phyloP scores from a whole-genome alignment of 2,113 vertebrate genomes.

The Stomatorhinus ivindoensis region DNA sequence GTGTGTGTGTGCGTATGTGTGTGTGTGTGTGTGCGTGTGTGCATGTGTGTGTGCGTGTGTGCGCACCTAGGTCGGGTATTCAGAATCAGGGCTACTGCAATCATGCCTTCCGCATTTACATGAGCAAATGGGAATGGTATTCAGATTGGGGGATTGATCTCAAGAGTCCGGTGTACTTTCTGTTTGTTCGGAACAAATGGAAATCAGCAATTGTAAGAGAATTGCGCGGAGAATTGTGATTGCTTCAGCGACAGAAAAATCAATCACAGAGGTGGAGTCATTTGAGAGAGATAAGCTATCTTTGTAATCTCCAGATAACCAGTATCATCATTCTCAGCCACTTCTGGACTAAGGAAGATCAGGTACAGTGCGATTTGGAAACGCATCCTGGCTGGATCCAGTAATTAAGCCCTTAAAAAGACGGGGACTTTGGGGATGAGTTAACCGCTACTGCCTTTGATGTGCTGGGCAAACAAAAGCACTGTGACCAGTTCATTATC shows the following conservation, averaged over 20 bases:
- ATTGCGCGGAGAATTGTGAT: slow-evolving; percentile 9
- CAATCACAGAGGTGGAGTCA: neutral
- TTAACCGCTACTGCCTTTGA: neutral
- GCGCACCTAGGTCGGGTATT: neutral
- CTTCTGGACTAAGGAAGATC: neutral
- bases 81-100: neutral
- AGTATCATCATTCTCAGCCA: neutral
- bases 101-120: neutral
- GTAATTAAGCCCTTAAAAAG: neutral
- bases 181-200: slow-evolving; percentile 8
- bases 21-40: neutral
- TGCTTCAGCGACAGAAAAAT: neutral
- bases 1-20: neutral
- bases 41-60: no score
- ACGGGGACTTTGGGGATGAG: neutral
- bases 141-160: neutral
- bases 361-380: neutral
- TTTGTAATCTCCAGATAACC: neutral
- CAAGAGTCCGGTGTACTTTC: neutral
- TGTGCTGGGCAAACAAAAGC: neutral
- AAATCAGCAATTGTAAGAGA: slow-evolving; percentile 4
- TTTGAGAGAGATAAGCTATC: slow-evolving; percentile 3
- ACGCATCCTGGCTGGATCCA: neutral
- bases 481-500: neutral
- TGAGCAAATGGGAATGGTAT: neutral